Evolutionary conservation across 2,113 vertebrate species (phyloP).

Genomic region (Salvelinus namaycush): DNA sequence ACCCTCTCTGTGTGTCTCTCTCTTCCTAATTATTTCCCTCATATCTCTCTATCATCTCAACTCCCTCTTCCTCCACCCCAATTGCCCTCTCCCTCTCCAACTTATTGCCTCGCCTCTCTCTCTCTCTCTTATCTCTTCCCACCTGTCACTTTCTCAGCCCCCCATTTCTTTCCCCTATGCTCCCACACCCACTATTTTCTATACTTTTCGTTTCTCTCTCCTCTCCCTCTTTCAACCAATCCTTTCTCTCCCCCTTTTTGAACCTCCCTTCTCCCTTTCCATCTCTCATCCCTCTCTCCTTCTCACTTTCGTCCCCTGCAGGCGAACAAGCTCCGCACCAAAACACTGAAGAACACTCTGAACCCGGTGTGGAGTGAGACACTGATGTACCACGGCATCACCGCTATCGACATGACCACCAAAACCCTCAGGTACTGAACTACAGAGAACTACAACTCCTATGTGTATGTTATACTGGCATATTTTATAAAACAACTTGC

Average conservation of each 20-base stretch:
- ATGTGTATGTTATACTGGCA: background rate
- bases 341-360: constrained; percentile 86
- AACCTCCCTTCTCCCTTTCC: background rate
- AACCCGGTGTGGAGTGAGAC: constrained; percentile 90
- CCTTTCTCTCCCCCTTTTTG: background rate
- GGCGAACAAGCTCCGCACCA: constrained; percentile 91
- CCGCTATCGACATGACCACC: constrained; percentile 85
- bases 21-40: background rate
- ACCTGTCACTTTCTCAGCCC: background rate
- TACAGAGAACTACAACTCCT: background rate
- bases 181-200: background rate
- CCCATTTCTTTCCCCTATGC: background rate
- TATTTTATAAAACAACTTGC: background rate
- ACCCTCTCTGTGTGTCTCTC: too few relatives aligned
- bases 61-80: background rate
- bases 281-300: background rate
- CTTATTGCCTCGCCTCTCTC: too few relatives aligned
- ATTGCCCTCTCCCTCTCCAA: background rate
- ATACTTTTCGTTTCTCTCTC: background rate
- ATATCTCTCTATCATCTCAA: background rate
- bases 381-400: constrained; percentile 85
- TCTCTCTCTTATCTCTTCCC: background rate
- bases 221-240: background rate
- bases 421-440: constrained; percentile 84
- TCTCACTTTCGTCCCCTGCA: constrained; percentile 46